phyloP scores from a whole-genome alignment of 2,113 vertebrate species.

The Pygoscelis adeliae region DNA sequence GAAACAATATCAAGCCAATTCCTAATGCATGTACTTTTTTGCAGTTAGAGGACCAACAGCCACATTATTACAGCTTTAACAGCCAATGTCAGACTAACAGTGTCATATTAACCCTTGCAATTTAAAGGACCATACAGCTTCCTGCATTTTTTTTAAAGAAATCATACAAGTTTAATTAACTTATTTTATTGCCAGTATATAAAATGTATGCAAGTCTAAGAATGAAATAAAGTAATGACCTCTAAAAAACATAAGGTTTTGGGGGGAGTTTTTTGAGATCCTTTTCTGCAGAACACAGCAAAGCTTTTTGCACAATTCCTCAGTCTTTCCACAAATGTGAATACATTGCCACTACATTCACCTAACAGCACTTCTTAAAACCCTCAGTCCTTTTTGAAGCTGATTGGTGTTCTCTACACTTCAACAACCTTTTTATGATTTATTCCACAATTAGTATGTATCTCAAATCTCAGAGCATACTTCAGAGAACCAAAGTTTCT shows the following conservation, averaged over 20 bases:
- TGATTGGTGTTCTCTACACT: not conserved
- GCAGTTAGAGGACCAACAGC: not conserved
- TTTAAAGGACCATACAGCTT: not conserved
- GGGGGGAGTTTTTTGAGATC: not conserved
- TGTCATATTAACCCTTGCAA: not conserved
- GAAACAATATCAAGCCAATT: not conserved
- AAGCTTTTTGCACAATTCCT: not conserved
- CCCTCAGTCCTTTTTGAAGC: not conserved
- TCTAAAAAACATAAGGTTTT: not conserved
- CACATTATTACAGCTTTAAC: not conserved
- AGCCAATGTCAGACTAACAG: not conserved
- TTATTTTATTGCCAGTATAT: not conserved
- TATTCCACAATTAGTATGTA: conserved; percentile 5
- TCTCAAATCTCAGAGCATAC: not conserved
- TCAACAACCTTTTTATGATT: not conserved
- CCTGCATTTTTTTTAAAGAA: not conserved
- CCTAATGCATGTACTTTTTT: not conserved
- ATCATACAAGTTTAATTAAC: not conserved
- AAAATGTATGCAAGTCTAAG: not conserved
- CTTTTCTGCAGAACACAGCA: not conserved
- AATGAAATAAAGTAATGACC: not conserved
- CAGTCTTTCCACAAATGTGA: not conserved
- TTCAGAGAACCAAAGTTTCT: not conserved
- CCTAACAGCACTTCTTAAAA: not conserved
- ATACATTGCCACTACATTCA: not conserved